These are phyloP conservation scores for Laterallus jamaicensis DNA, from an alignment of 2,113 vertebrate genomes.

Conservation along the genomic window DNA sequence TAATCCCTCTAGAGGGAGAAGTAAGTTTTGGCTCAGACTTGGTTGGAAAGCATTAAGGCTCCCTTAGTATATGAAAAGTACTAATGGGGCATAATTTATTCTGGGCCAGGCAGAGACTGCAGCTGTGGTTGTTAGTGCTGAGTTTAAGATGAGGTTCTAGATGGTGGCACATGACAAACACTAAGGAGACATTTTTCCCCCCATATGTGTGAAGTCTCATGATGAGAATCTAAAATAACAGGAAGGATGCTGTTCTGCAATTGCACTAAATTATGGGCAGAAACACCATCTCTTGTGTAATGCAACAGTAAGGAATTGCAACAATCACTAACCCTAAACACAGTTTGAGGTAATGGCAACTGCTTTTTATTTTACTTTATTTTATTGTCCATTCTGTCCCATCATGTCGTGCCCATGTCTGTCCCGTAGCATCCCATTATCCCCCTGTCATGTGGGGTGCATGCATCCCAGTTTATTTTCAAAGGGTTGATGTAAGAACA, in stretches of 20 bases:
- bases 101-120: neutral
- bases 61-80: neutral
- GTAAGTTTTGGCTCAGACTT: neutral
- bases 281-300: neutral
- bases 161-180: neutral
- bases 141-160: neutral
- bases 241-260: neutral
- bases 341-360: neutral
- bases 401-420: too few species aligned
- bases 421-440: too few species aligned
- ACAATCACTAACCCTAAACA: neutral
- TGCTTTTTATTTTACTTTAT: neutral
- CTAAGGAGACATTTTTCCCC: neutral
- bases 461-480: neutral
- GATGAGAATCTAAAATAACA: neutral
- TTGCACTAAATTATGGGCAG: neutral
- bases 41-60: neutral
- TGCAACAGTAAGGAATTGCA: neutral
- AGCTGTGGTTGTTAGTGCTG: neutral
- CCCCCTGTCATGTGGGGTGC: too few species aligned
- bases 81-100: neutral
- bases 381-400: too few species aligned
- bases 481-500: neutral
- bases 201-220: rapidly evolving
- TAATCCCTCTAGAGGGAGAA: constrained; percentile 51